Evolutionary conservation across 1,140 invertebrate species (phyloP), one percentile per base, ranked within the genome.

Genomic region (Latrodectus geometricus): DNA sequence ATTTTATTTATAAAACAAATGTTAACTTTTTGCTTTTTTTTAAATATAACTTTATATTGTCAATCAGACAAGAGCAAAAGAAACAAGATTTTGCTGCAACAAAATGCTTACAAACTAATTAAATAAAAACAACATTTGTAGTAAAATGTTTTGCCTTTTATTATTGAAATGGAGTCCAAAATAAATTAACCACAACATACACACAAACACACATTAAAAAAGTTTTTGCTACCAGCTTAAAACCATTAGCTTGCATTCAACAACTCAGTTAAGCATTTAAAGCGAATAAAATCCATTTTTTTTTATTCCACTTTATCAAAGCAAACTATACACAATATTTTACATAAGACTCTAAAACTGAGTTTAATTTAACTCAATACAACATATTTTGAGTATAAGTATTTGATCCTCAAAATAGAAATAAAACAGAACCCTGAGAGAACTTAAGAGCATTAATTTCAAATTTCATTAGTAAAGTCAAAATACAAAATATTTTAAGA

Each of bases 151-250:
- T 35, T 35, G 35, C 35, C 35, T 74, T 74, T 79, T 79, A 69
- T 81, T 81, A 81, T 52, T 61, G 68, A 81, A 72, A 76, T 17
- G 54, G 49, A 81, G 52, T 65, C 79, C 48, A 72, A 72, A 81
- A 81, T 81, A 81, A 81, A 81, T 81, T 81, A 81, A 81, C 79
- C 79, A 81, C 79, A 81, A 72, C 68, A 70, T 54, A 81, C 79
- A 81, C 21, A 72, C 68, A 70, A 35, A 81, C 79, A 81, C 21
- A 81, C 66, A 81, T 54, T 20, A 15, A 81, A 81, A 81, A 66
- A 70, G 35, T 35, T 35, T 35, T 35, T 81, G 50, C 79, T 52
- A 76, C 20, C 49, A 56, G 48, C 48, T 54, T 35, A 76, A 52
- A 76, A 61, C 74, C 74, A 76, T 69, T 49, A 81, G 68, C 17